Evolutionary conservation across 2,797 vertebrate genomes (phyloP).

Genomic region (Hybognathus amarus): DNA sequence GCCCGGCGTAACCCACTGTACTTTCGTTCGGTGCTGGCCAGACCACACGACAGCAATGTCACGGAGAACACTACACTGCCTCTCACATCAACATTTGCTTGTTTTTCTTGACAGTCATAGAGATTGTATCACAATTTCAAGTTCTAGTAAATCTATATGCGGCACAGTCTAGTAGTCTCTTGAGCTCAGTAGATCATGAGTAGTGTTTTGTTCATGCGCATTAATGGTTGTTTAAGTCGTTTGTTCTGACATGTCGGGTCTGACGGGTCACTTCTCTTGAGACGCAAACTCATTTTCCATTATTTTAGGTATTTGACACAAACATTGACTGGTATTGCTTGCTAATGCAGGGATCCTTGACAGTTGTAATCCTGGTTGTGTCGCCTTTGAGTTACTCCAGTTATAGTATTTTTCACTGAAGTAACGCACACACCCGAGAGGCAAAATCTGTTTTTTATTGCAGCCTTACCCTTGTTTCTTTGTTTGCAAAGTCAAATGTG

Average conservation of each 20-base stretch:
- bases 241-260: not conserved
- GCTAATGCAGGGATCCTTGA: not conserved
- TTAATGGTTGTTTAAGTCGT: not conserved
- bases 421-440: not conserved
- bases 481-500: not conserved
- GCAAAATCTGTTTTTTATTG: not conserved
- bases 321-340: slow-evolving; percentile 9
- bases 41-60: not conserved
- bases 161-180: not conserved
- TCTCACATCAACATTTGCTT: not conserved
- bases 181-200: not conserved
- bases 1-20: slow-evolving; percentile 17
- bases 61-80: not conserved
- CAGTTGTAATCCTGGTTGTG: not conserved
- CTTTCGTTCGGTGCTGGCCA: not conserved
- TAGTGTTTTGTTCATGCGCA: not conserved
- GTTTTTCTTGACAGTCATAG: slow-evolving; percentile 10
- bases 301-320: slow-evolving; percentile 6
- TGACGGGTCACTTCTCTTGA: not conserved
- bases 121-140: not conserved
- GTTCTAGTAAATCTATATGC: not conserved
- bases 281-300: not conserved
- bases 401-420: not conserved
- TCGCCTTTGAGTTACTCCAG: not conserved
- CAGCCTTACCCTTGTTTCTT: not conserved